A percentile compares a stretch with the other conserved stretches of the same genome.
Evolutionary conservation across 2,888 invertebrate genomes (phyloP).

Genomic region (Conomelus anceps): DNA sequence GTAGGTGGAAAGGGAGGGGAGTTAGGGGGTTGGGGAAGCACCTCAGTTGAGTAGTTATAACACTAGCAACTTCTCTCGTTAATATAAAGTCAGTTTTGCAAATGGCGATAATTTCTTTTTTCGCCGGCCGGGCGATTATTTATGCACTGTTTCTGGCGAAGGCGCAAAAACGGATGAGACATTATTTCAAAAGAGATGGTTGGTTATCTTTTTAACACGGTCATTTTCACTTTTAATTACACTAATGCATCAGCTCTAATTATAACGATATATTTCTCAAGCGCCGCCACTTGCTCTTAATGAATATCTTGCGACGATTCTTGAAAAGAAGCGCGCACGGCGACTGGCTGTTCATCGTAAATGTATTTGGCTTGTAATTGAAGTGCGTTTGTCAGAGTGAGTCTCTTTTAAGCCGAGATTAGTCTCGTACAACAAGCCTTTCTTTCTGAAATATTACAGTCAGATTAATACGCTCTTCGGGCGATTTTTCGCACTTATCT

Average conservation of each 20-base stretch:
- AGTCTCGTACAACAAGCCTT: not conserved
- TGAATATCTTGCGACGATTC: conserved; percentile 18
- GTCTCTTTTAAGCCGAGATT: not conserved
- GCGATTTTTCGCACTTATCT: not conserved
- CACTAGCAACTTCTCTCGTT: conserved; percentile 25
- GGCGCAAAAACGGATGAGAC: conserved; percentile 32
- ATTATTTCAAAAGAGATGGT: conserved; percentile 34
- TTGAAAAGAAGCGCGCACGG: not conserved
- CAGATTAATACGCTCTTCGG: not conserved
- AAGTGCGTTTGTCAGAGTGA: conserved; percentile 3
- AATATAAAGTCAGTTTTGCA: conserved; percentile 24
- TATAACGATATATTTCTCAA: conserved; percentile 29
- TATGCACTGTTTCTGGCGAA: conserved; percentile 24
- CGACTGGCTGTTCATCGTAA: conserved; percentile 1
- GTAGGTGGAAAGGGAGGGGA: not conserved
- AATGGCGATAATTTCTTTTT: conserved; percentile 23
- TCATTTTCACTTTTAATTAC: conserved; percentile 33
- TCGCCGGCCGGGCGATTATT: conserved; percentile 25
- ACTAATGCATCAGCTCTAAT: conserved; percentile 33
- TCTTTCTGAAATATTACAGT: not conserved
- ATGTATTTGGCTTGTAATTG: conserved; percentile 6
- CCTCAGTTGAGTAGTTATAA: conserved; percentile 20
- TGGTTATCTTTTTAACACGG: conserved; percentile 34
- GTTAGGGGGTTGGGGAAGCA: not conserved
- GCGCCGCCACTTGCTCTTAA: conserved; percentile 23